Conservation (phyloP, 2,113 vertebrate species). For the Holacanthus passer region DNA sequence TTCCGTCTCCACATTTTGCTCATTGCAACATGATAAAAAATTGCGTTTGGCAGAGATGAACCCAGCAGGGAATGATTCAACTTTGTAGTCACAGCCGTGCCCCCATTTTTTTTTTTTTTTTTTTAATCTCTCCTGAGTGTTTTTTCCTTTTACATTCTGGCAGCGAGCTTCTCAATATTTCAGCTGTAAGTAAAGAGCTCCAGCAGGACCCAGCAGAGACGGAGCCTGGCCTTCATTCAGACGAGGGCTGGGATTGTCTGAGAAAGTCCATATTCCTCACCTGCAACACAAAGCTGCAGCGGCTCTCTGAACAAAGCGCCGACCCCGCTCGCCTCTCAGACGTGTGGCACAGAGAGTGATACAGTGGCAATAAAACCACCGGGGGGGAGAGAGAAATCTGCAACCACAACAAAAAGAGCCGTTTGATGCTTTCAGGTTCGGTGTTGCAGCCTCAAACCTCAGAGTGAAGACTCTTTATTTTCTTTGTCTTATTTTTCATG, state of each 20-base stretch:
- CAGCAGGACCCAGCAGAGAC: slow-evolving; percentile 57
- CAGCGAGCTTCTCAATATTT: slow-evolving; percentile 77
- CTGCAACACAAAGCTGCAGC: slow-evolving; percentile 66
- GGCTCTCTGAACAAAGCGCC: slow-evolving; percentile 56
- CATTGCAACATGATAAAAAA: slow-evolving; percentile 32
- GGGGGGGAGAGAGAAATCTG: too few relatives aligned
- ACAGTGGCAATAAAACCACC: slow-evolving; percentile 61
- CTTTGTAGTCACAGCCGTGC: slow-evolving; percentile 42
- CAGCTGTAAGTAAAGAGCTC: slow-evolving; percentile 73
- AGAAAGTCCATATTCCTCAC: slow-evolving; percentile 67
- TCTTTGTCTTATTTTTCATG: slow-evolving; percentile 29
- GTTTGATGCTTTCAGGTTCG: slow-evolving; percentile 45
- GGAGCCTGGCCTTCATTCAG: slow-evolving; percentile 58
- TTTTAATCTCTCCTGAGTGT: slow-evolving; percentile 51
- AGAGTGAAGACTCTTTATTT: neutral
- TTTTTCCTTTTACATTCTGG: slow-evolving; percentile 56
- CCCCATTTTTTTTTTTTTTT: slow-evolving; percentile 38
- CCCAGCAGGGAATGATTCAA: slow-evolving; percentile 56
- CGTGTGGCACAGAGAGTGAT: slow-evolving; percentile 55
- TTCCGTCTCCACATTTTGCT: slow-evolving; percentile 22
- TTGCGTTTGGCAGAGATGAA: slow-evolving; percentile 44
- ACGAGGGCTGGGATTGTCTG: slow-evolving; percentile 49
- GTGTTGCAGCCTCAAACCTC: neutral
- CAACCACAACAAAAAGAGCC: neutral
- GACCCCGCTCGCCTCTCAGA: slow-evolving; percentile 3